phyloP scores from a whole-genome alignment of 2,888 invertebrate genomes.

The Merodon equestris region DNA sequence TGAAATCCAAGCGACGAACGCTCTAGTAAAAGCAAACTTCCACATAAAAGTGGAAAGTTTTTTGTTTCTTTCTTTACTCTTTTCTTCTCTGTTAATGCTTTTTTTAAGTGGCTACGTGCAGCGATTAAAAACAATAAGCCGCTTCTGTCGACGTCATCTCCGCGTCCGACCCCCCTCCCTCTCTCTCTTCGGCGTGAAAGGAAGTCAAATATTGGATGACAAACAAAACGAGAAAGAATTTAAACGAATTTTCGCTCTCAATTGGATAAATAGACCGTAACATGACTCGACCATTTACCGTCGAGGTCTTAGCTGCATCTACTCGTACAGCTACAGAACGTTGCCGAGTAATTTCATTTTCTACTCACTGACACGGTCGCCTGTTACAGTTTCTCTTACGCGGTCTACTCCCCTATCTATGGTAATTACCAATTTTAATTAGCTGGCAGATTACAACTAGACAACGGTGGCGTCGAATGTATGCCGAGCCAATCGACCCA shows the following conservation, averaged over 20 bases:
- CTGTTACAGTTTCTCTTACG: not conserved
- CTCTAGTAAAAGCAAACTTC: too few species aligned
- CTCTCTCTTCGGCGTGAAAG: constrained; percentile 3
- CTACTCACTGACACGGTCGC: constrained; percentile 11
- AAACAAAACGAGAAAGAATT: constrained; percentile 40
- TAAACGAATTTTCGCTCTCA: constrained; percentile 49
- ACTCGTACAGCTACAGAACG: constrained; percentile 17
- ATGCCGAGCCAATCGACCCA: constrained; percentile 40
- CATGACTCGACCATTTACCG: not conserved
- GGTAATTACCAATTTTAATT: constrained; percentile 60
- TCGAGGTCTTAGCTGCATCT: not conserved
- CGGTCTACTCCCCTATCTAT: constrained; percentile 49
- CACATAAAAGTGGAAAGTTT: constrained; percentile 36
- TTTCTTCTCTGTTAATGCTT: too few species aligned
- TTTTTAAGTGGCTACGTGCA: too few species aligned
- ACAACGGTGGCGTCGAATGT: constrained; percentile 53
- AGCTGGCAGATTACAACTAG: constrained; percentile 52
- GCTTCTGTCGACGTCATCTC: not conserved
- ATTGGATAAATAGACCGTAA: constrained; percentile 37
- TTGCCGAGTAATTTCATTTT: constrained; percentile 5
- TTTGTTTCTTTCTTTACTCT: too few species aligned
- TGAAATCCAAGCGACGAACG: too few species aligned
- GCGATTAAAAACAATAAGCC: not conserved
- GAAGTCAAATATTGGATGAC: constrained; percentile 42
- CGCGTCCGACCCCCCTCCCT: not conserved